These are phyloP conservation scores for Petrocephalus sullivani DNA, from an alignment of 2,797 vertebrate genomes.

Conservation along the genomic window DNA sequence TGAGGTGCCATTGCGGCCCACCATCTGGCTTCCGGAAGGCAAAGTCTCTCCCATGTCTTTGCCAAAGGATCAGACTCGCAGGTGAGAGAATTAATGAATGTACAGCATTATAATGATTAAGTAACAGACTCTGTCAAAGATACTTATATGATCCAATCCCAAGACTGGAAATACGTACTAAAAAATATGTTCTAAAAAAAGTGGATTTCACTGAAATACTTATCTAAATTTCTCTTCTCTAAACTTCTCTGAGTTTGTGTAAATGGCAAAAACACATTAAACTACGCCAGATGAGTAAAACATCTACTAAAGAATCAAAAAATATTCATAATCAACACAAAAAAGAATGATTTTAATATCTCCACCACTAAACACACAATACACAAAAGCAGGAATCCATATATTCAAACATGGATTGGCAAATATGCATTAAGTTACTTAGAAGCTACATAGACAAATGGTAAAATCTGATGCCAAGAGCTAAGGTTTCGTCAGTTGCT, in stretches of 20 bases:
- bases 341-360: background rate
- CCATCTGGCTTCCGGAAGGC: slow-evolving; percentile 68
- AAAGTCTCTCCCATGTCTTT: slow-evolving; percentile 70
- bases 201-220: background rate
- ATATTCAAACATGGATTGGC: background rate
- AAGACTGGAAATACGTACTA: background rate
- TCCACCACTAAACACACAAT: background rate
- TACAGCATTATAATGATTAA: background rate
- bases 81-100: slow-evolving; percentile 56
- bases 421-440: background rate
- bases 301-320: background rate
- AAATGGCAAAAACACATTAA: background rate
- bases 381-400: background rate
- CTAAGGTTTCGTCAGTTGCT: background rate
- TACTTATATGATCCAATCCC: background rate
- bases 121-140: background rate
- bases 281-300: background rate
- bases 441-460: background rate
- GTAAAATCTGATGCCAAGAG: background rate
- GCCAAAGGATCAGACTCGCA: slow-evolving; percentile 72
- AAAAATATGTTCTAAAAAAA: background rate
- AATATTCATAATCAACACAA: background rate
- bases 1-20: slow-evolving; percentile 68
- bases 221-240: background rate
- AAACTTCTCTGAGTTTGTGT: background rate